Base-by-base conservation (phyloP, 2,888 invertebrate species). In the Calephelis perditalis region DNA sequence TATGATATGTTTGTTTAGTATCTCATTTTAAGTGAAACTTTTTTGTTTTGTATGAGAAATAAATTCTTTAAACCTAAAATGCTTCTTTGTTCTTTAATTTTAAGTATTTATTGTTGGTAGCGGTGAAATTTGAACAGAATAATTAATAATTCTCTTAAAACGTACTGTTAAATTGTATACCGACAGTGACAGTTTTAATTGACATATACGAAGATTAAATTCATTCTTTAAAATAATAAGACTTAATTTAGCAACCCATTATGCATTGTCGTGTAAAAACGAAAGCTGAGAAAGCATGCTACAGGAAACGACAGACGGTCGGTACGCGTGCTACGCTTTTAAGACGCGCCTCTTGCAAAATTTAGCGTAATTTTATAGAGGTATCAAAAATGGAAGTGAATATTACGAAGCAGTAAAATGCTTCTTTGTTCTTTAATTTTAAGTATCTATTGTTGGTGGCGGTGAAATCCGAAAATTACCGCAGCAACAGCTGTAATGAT, bases 401-500 rank as follows among this genome's bases (percentile, higher is more conserved):
- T 52, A 52, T 52, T 52, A 52, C 35, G 49, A 35, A 52, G 35
- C 49, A 52, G 49, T 52, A 52, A 52, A 52, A 26, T 26, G 35
- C 49, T 10, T 52, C 35, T 52, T 52, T 52, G 49, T 52, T 52
- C 49, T 52, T 49, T 52, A 52, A 52, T 52, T 52, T 49, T 52
- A 52, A 52, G 49, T 52, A 52, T 52, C 49, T 52, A 52, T 52
- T 52, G 49, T 52, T 61, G 58, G 62, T 65, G 59, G 63, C 63
- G 64, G 65, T 67, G 81, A 81, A 84, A 80, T 78, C 76, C 75
- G 71, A 75, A 77, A 80, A 82, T 85, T 80, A 81, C 76, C 76
- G 73, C 76, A 76, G 84, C 79, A 86, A 86, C 86, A 85, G 84
- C 85, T 85, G 86, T 79, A 81, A 79, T 82, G 49, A 72, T 83